Conservation (phyloP, 2,888 invertebrate species). For the Leptopilina myrica region DNA sequence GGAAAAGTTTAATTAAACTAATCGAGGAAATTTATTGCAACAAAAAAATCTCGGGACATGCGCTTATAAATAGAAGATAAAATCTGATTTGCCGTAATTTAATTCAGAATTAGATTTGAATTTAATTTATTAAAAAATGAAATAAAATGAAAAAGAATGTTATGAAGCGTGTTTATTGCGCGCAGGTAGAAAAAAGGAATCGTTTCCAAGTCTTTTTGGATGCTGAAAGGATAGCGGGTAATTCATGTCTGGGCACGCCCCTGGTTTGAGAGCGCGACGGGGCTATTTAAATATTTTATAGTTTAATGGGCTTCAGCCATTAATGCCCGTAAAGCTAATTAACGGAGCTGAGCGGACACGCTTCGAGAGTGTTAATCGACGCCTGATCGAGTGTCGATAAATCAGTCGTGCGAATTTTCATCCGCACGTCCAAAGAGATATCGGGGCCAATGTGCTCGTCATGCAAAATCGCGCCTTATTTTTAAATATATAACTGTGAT, state of each 20-base stretch:
- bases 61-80: not conserved
- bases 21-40: not conserved
- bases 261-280: conserved; percentile 51
- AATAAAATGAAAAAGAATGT: not conserved
- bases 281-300: conserved; percentile 70
- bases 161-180: not conserved
- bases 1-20: not conserved
- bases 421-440: conserved; percentile 2
- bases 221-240: conserved; percentile 55
- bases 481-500: not conserved
- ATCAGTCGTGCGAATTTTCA: conserved; percentile 45
- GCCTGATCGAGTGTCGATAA: conserved; percentile 58
- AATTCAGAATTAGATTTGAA: conserved; percentile 4
- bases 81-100: conserved; percentile 1
- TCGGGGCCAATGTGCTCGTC: conserved; percentile 37
- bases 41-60: not conserved
- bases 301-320: conserved; percentile 67
- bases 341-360: conserved; percentile 59
- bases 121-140: not conserved
- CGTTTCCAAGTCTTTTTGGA: not conserved
- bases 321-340: conserved; percentile 69
- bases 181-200: too few relatives aligned
- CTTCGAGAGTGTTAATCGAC: conserved; percentile 62
- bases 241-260: conserved; percentile 61
- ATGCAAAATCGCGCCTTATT: not conserved